phyloP scores from a whole-genome alignment of 2,113 vertebrate genomes.

The Plectropomus leopardus region DNA sequence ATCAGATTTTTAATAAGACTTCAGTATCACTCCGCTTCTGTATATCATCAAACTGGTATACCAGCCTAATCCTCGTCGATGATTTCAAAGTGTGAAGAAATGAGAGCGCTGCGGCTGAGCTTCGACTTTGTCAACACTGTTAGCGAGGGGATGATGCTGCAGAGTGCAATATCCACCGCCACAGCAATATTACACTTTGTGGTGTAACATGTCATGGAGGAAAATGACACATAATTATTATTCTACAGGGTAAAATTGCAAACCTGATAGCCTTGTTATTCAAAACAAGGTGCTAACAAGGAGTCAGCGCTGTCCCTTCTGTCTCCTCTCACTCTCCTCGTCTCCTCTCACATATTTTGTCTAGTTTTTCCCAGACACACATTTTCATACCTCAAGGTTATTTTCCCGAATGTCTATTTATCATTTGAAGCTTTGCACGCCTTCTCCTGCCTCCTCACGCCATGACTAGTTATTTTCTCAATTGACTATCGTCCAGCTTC shows the following conservation, averaged over 20 bases:
- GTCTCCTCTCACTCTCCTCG: constrained; percentile 21
- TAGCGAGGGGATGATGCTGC: constrained; percentile 50
- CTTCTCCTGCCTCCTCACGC: constrained; percentile 59
- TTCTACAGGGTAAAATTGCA: constrained; percentile 17
- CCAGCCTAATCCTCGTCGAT: constrained; percentile 47
- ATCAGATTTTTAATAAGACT: constrained; percentile 46
- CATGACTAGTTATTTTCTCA: constrained; percentile 69
- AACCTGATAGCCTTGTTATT: constrained; percentile 47
- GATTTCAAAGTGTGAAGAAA: constrained; percentile 65
- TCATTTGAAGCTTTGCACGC: constrained; percentile 61
- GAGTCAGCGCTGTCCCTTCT: constrained; percentile 11
- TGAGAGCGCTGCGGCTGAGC: constrained; percentile 11
- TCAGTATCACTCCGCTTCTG: constrained; percentile 14
- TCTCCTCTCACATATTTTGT: constrained; percentile 30
- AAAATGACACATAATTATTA: constrained; percentile 55
- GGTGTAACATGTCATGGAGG: constrained; percentile 46
- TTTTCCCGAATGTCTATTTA: constrained; percentile 65
- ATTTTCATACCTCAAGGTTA: constrained; percentile 68
- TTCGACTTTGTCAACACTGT: constrained; percentile 52
- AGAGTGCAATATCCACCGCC: constrained; percentile 47
- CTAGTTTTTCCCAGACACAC: constrained; percentile 17
- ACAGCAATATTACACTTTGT: constrained; percentile 23
- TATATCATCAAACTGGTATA: constrained; percentile 22
- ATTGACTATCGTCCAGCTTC: constrained; percentile 61
- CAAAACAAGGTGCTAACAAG: constrained; percentile 44